phyloP scores from a whole-genome alignment of 2,113 vertebrate species.

The Pica pica region DNA sequence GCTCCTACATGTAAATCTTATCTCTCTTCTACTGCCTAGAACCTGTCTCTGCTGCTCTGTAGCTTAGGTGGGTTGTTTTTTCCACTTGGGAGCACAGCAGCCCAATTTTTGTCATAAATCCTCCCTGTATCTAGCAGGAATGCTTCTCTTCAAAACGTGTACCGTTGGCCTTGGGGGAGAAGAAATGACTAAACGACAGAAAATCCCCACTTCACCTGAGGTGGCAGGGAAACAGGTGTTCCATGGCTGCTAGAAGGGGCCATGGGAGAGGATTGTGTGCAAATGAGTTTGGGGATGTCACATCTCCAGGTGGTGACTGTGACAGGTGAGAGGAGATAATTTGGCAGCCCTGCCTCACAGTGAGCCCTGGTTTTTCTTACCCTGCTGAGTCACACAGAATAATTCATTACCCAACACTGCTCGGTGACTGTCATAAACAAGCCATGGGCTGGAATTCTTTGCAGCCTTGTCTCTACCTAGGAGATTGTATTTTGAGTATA shows the following conservation, averaged over 20 bases:
- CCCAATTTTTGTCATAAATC: neutral
- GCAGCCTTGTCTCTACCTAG: neutral
- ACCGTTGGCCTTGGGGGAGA: neutral
- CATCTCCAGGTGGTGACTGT: neutral
- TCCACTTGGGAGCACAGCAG: neutral
- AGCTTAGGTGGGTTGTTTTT: neutral
- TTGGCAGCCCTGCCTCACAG: neutral
- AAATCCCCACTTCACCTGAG: neutral
- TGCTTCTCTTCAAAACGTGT: neutral
- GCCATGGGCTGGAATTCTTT: neutral
- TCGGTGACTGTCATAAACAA: neutral
- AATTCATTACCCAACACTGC: neutral
- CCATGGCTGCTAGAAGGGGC: neutral
- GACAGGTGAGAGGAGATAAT: slow-evolving; percentile 23
- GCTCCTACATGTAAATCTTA: neutral
- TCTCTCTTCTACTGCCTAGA: neutral
- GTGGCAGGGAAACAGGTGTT: neutral
- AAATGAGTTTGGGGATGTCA: neutral
- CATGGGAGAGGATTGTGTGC: neutral
- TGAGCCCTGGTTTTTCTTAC: neutral
- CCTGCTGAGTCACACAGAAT: neutral
- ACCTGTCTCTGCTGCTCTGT: neutral
- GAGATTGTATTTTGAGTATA: neutral
- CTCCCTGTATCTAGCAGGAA: neutral
- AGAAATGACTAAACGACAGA: neutral